Base-by-base conservation (phyloP, 1,140 invertebrate genomes). In the Conus ventricosus region DNA sequence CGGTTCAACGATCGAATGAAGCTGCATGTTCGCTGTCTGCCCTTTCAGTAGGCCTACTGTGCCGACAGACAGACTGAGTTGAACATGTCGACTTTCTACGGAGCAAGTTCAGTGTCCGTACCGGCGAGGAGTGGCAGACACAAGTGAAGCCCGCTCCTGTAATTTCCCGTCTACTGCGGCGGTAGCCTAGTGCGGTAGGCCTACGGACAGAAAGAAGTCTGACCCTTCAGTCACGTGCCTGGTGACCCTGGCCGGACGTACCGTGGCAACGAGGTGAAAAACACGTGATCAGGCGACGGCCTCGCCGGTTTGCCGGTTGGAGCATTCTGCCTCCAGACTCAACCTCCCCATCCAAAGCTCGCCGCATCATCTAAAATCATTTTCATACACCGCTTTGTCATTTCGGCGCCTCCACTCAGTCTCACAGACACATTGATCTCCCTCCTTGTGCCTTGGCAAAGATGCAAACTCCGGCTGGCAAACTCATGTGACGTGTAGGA, bases 231-330 rank as follows among this genome's bases (percentile, higher is more conserved):
- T 81, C 80, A 81, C 80, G 80, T 81, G 80, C 39, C 80, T 15
- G 80, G 13, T 81, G 80, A 81, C 80, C 80, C 80, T 81, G 80
- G 80, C 80, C 80, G 27, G 80, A 81, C 80, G 80, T 54, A 81
- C 80, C 80, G 80, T 81, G 80, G 80, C 80, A 81, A 81, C 80
- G 80, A 81, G 80, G 53, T 51, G 80, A 81, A 51, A 23, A 53
- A 51, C 80, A 81, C 80, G 80, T 81, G 80, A 81, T 81, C 80
- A 25, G 8, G 51, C 39, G 80, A 81, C 80, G 27, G 53, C 51
- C 54, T 23, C 17, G 67, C 67, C 23, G 67, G 67, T 71, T 71
- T 20, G 67, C 23, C 67, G 17, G 67, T 71, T n/a, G 13, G 67
- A 71, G 67, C 67, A 17, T 71, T 71, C 67, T 60, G 57, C 57